A percentile compares a stretch with the other conserved stretches of the same genome.
Evolutionary conservation across 1,140 invertebrate genomes (phyloP).

Genomic region (Helicoverpa zea): DNA sequence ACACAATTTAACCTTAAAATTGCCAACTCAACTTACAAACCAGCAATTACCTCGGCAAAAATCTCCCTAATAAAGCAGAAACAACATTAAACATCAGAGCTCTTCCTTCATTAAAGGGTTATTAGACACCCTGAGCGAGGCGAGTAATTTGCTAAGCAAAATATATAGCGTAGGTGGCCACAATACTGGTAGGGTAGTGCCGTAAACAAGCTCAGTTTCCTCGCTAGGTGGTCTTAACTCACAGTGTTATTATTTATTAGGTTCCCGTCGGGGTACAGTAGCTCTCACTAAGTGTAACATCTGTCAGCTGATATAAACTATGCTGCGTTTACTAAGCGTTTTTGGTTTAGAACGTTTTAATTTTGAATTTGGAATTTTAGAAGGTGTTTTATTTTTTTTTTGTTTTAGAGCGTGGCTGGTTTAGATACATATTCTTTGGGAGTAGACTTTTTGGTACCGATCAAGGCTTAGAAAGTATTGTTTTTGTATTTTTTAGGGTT

Average conservation of each 20-base stretch:
- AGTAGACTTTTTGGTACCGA: too few relatives aligned
- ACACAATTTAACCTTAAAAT: conserved; percentile 6
- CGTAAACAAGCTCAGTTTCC: conserved; percentile 77
- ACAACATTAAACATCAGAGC: conserved; percentile 54
- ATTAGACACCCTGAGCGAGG: conserved; percentile 78
- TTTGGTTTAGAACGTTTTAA: conserved; percentile 20
- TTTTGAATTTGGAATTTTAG: neutral
- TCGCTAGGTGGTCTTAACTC: conserved; percentile 83
- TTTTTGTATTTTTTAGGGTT: too few relatives aligned
- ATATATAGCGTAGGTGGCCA: conserved; percentile 81
- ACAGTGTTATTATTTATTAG: conserved; percentile 82
- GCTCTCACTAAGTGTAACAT: conserved; percentile 71
- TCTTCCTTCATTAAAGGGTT: conserved; percentile 82
- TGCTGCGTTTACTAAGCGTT: conserved; percentile 37
- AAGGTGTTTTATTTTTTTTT: too few relatives aligned
- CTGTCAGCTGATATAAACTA: conserved; percentile 62
- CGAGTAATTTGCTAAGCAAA: conserved; percentile 84
- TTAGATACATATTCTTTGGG: too few relatives aligned
- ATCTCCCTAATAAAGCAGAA: conserved; percentile 45
- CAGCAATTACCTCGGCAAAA: conserved; percentile 42
- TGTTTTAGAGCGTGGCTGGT: too few relatives aligned
- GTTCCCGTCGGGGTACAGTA: conserved; percentile 70
- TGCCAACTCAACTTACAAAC: neutral
- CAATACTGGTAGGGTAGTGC: conserved; percentile 71
- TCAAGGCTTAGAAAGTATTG: too few relatives aligned